phyloP scores from a whole-genome alignment of 2,888 invertebrate genomes.

The Clostera curtula region DNA sequence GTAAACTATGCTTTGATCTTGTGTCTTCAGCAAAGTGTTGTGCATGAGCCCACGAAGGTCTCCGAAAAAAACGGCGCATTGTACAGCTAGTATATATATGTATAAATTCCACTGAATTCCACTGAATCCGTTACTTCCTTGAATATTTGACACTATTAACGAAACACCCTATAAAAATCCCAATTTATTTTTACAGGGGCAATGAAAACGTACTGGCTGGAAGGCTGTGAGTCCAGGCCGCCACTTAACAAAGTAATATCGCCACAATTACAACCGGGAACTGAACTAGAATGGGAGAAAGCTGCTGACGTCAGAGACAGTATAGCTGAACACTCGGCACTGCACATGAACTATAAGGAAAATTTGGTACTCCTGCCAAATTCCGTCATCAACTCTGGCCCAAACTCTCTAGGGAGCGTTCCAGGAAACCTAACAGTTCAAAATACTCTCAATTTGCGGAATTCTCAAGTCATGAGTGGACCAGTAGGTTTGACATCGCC shows the following conservation, averaged over 20 bases:
- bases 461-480: conserved; percentile 15
- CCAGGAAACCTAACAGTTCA: conserved; percentile 26
- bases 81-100: no score
- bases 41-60: no score
- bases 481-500: conserved; percentile 51
- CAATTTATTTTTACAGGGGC: conserved; percentile 68
- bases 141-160: no score
- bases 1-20: no score
- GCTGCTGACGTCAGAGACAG: conserved; percentile 61
- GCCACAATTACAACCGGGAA: conserved; percentile 53
- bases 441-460: conserved; percentile 23
- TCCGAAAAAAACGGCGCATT: no score
- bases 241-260: conserved; percentile 64
- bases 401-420: conserved; percentile 34
- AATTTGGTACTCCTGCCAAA: conserved; percentile 32
- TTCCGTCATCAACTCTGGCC: conserved; percentile 34
- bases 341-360: conserved; percentile 46
- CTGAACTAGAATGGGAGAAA: conserved; percentile 63
- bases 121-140: no score
- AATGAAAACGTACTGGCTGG: conserved; percentile 94
- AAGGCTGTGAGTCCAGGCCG: conserved; percentile 80
- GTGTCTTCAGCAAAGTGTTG: no score
- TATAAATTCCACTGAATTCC: no score
- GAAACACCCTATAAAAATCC: conserved; percentile 4
- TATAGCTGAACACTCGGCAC: conserved; percentile 61